These are phyloP conservation scores for Coluber constrictor DNA, from an alignment of 2,797 vertebrate genomes.

Conservation along the genomic window DNA sequence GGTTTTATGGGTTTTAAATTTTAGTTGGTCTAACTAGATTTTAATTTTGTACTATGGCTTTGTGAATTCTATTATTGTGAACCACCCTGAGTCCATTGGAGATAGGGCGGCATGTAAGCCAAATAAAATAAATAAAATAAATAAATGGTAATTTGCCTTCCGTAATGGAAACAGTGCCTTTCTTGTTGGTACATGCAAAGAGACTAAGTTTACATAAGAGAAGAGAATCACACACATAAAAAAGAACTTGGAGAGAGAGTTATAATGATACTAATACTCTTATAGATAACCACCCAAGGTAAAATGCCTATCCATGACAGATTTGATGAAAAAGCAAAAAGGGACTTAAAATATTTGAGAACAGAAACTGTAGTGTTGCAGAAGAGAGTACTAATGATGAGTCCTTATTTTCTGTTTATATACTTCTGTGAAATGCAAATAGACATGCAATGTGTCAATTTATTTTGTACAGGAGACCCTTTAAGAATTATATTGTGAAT, in stretches of 20 bases:
- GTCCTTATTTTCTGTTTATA: background rate
- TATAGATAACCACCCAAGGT: background rate
- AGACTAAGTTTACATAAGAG: background rate
- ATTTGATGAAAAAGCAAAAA: background rate
- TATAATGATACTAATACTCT: constrained; percentile 11
- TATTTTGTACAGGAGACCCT: background rate
- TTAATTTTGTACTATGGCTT: too few species aligned
- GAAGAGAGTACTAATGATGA: background rate
- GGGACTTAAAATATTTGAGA: background rate
- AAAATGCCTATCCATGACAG: background rate
- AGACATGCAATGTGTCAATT: background rate
- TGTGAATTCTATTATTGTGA: too few species aligned
- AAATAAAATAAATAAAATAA: too few species aligned
- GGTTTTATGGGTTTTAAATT: too few species aligned
- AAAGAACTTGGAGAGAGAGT: background rate
- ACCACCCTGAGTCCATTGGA: too few species aligned
- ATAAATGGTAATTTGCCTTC: too few species aligned
- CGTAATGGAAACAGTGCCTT: background rate
- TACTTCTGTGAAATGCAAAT: background rate
- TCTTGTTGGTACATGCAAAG: background rate
- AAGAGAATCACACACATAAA: background rate
- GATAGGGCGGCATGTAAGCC: too few species aligned
- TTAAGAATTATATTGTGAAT: background rate
- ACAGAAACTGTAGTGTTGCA: constrained; percentile 1
- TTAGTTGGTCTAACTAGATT: too few species aligned